These are phyloP conservation scores for Steromphala cineraria DNA, from an alignment of 2,888 invertebrate genomes.

Conservation along the genomic window DNA sequence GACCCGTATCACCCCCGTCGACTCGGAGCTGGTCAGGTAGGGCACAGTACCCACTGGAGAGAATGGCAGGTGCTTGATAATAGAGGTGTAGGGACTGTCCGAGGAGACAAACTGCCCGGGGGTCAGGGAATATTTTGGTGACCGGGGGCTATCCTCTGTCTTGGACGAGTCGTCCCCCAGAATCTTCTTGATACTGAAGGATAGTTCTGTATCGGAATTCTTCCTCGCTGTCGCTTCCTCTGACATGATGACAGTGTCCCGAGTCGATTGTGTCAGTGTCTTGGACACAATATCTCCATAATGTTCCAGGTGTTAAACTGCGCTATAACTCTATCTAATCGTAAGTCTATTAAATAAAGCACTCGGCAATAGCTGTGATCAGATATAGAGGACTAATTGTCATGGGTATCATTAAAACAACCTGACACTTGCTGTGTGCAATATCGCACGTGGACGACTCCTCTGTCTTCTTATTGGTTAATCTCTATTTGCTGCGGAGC, in stretches of 20 bases:
- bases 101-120: background rate
- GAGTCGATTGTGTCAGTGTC: background rate
- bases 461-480: slow-evolving; percentile 30
- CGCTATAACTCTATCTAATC: slow-evolving; percentile 1
- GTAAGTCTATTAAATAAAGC: slow-evolving; percentile 16
- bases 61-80: background rate
- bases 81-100: background rate
- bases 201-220: slow-evolving; percentile 38
- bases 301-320: background rate
- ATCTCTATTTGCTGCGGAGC: slow-evolving; percentile 16
- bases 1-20: slow-evolving; percentile 54
- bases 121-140: background rate
- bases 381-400: slow-evolving; percentile 13
- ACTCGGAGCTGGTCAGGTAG: background rate
- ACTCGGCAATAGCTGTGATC: background rate
- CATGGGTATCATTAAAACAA: slow-evolving; percentile 11
- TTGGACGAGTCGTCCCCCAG: slow-evolving; percentile 36
- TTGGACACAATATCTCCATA: background rate
- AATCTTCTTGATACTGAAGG: slow-evolving; percentile 65
- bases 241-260: slow-evolving; percentile 1
- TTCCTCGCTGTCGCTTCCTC: background rate
- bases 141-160: background rate
- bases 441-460: slow-evolving; percentile 29
- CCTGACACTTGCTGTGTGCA: slow-evolving; percentile 17
- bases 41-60: background rate